Percentiles rank a stretch among this genome's conserved stretches.
These are phyloP conservation scores for Xestia c-nigrum DNA, from an alignment of 2,888 invertebrate genomes.

Conservation along the genomic window DNA sequence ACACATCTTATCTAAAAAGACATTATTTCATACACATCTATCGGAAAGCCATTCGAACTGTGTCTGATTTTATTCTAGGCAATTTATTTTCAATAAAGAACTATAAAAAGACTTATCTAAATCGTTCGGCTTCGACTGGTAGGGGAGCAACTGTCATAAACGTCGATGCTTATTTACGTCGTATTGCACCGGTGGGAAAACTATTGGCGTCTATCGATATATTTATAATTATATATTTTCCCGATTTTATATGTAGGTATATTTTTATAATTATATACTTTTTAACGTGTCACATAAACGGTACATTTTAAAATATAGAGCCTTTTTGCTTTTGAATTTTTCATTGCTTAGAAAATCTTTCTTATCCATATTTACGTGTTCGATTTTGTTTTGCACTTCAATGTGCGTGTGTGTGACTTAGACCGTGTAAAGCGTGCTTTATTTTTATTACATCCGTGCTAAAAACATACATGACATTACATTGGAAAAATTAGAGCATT, in stretches of 20 bases:
- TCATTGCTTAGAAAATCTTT: background rate
- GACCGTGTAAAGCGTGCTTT: conserved; percentile 5
- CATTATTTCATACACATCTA: conserved; percentile 90
- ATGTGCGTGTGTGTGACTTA: conserved; percentile 6
- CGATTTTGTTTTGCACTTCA: background rate
- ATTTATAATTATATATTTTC: conserved; percentile 32
- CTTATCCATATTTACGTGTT: background rate
- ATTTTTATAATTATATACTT: conserved; percentile 37
- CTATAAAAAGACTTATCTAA: conserved; percentile 91
- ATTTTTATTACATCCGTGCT: conserved; percentile 37
- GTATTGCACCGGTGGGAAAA: conserved; percentile 79
- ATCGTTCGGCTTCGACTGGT: conserved; percentile 84
- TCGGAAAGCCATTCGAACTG: conserved; percentile 89
- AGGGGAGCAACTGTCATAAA: conserved; percentile 87
- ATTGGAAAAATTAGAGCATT: background rate
- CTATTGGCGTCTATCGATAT: conserved; percentile 57
- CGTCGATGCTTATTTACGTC: conserved; percentile 87
- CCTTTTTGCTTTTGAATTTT: too few species aligned
- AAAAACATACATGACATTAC: conserved; percentile 5
- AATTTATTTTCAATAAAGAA: conserved; percentile 91
- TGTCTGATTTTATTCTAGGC: conserved; percentile 90
- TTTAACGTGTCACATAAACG: background rate
- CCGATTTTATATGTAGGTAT: background rate
- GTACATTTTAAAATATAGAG: background rate
- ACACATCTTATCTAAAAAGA: conserved; percentile 85